A percentile compares a stretch with the other conserved stretches of the same genome.
Conservation (phyloP, 2,113 vertebrate genomes). For the Megaleporinus macrocephalus region DNA sequence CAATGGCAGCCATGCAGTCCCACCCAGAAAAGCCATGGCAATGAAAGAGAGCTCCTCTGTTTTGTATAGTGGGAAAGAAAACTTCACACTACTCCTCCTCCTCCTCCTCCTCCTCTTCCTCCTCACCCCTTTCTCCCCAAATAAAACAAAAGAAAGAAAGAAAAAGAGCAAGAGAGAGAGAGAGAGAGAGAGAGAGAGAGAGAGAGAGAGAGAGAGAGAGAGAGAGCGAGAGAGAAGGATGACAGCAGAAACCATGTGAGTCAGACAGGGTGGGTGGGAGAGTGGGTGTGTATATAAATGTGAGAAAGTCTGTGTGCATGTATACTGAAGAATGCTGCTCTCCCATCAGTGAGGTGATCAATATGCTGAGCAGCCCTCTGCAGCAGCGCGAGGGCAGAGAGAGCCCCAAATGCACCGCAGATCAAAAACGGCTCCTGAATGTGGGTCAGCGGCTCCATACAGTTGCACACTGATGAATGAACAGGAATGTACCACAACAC, state of each 20-base stretch:
- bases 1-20: background rate
- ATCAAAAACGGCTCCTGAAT: background rate
- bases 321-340: background rate
- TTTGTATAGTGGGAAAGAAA: slow-evolving; percentile 26
- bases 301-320: background rate
- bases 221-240: background rate
- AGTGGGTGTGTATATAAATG: background rate
- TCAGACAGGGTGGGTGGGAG: background rate
- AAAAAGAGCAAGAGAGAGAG: background rate
- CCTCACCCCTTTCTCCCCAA: background rate
- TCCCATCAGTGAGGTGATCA: slow-evolving; percentile 6
- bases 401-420: background rate
- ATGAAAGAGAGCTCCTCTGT: slow-evolving; percentile 24
- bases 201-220: background rate
- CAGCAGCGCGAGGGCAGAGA: background rate
- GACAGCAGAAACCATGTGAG: background rate
- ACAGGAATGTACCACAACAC: background rate
- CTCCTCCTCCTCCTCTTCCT: too few species aligned
- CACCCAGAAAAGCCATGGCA: background rate
- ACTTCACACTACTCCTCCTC: background rate
- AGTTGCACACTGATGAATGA: background rate
- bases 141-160: background rate
- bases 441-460: slow-evolving; percentile 18
- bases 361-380: slow-evolving; percentile 2
- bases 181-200: background rate